phyloP scores from a whole-genome alignment of 2,797 vertebrate species.

The Hybognathus amarus region DNA sequence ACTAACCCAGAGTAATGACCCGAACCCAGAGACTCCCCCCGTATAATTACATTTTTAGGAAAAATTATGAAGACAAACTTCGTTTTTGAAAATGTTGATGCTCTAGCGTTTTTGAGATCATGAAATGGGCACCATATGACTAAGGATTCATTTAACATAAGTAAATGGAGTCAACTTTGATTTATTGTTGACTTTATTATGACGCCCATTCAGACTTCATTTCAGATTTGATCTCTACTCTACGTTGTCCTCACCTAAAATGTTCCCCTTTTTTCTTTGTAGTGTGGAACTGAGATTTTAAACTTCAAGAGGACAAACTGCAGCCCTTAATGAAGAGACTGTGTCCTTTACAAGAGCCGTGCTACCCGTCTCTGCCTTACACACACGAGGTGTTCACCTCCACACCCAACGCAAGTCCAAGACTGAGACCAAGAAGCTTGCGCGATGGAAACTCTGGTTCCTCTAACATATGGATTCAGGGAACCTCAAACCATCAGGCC shows the following conservation, averaged over 20 bases:
- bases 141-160: not conserved
- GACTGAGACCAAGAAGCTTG: conserved; percentile 98
- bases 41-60: not conserved
- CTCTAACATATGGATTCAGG: conserved; percentile 77
- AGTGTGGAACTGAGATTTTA: conserved; percentile 99
- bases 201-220: not conserved
- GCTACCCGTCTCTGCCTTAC: conserved; percentile 94
- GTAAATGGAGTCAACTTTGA: not conserved
- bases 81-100: not conserved
- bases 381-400: conserved; percentile 94
- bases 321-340: conserved; percentile 95
- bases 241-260: not conserved
- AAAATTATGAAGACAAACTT: not conserved
- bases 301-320: conserved; percentile 97
- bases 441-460: conserved; percentile 99
- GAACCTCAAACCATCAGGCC: conserved; percentile 14
- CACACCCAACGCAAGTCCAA: conserved; percentile 98
- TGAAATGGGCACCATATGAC: not conserved
- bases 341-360: conserved; percentile 87
- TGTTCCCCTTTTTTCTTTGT: conserved; percentile 34
- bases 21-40: too few relatives aligned
- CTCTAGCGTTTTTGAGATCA: not conserved
- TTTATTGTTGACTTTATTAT: not conserved
- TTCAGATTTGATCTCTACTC: not conserved
- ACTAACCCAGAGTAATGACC: too few relatives aligned